Base-by-base conservation (phyloP, 2,113 vertebrate genomes). In the Halichoeres trimaculatus region DNA sequence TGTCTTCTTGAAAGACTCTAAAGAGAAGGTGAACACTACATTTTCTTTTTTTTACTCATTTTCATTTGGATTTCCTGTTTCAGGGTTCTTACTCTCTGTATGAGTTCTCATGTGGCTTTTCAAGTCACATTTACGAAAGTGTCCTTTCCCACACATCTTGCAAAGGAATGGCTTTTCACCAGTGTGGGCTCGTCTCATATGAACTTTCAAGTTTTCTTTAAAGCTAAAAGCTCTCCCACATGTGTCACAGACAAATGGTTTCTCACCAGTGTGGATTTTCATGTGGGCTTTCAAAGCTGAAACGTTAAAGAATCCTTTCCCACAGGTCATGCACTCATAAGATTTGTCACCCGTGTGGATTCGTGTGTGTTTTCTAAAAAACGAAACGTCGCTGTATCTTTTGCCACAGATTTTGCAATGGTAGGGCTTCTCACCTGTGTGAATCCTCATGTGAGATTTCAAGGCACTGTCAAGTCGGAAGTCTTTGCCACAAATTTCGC, bases 381-480 rank as follows among this genome's bases (percentile, higher is more conserved):
- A 48, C n/a, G 45, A 48, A 5, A 48, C 17, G 3, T 48, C 45
- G 5, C 45, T 20, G 19, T n/a, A 48, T 48, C 45, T 48, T 48
- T 48, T 48, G 2, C 45, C 45, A n/a, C 45, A 48, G 19, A 19
- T 48, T 48, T 48, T 48, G 45, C 45, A 48, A 9, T 9, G 45
- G 45, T 48, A 48, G 3, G 45, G 45, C 19, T 48, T 48, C 8
- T 48, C 45, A 48, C 45, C 45, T 10, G 45, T n/a, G 9, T 48
- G 45, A n/a, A 48, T 48, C n/a, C 45, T 48, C 45, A 48, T 48
- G 45, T 48, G 45, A 17, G n/a, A 19, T 48, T 48, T 48, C 45
- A 48, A 48, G 19, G 45, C 17, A n/a, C 45, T 10, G 9, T 48
- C 45, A 10, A 48, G 45, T 48, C 45, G 8, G 19, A 48, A 48